Conservation (phyloP, 2,113 vertebrate genomes). For the Cisticola juncidis region DNA sequence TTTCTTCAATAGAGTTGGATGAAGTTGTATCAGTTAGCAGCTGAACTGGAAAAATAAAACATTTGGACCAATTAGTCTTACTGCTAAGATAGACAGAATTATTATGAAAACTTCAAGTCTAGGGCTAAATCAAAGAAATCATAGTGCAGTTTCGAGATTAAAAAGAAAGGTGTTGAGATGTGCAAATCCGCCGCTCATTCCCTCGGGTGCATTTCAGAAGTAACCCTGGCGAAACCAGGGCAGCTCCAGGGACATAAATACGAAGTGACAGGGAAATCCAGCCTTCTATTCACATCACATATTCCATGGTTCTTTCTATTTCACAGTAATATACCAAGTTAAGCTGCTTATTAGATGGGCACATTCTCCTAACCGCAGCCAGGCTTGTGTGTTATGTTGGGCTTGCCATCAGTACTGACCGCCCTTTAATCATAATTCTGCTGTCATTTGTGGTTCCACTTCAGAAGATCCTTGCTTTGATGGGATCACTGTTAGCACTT, state of each 20-base stretch:
- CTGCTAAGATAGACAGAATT: background rate
- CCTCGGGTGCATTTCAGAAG: background rate
- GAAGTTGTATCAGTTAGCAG: background rate
- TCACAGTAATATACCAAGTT: constrained; percentile 16
- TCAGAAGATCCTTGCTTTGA: background rate
- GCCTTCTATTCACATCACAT: constrained; percentile 1
- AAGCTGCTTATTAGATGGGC: constrained; percentile 44
- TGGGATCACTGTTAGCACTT: background rate
- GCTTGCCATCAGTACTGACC: background rate
- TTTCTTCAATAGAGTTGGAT: background rate
- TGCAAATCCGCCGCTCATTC: background rate
- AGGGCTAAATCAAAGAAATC: background rate
- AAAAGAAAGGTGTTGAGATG: background rate
- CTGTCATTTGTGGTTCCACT: constrained; percentile 27
- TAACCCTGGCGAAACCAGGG: background rate
- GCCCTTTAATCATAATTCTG: constrained; percentile 25
- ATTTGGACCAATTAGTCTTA: background rate
- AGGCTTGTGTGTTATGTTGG: background rate
- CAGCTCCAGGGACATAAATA: background rate
- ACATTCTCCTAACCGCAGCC: constrained; percentile 3
- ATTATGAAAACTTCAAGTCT: background rate
- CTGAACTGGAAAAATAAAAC: background rate
- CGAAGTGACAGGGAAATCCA: background rate
- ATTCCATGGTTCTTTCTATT: constrained; percentile 36
- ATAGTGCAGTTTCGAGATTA: background rate